phyloP scores from a whole-genome alignment of 2,113 vertebrate species.

The Nanorana parkeri region DNA sequence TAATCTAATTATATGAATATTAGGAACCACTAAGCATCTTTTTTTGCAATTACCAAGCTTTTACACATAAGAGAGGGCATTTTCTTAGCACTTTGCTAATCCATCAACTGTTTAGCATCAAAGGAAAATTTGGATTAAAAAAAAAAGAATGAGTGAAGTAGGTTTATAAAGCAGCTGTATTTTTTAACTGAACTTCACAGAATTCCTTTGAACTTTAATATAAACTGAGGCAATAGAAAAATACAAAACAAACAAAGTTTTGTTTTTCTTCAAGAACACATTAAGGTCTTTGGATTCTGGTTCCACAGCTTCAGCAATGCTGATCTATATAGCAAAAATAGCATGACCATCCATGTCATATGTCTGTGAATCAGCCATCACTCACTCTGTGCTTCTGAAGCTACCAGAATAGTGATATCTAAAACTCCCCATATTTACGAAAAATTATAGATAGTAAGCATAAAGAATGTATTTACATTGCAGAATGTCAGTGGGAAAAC shows the following conservation, averaged over 20 bases:
- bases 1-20: slow-evolving; percentile 95
- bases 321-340: neutral
- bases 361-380: neutral
- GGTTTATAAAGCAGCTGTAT: slow-evolving; percentile 63
- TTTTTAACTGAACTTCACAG: slow-evolving; percentile 57
- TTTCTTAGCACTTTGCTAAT: slow-evolving; percentile 84
- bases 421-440: neutral
- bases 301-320: neutral
- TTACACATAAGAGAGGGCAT: slow-evolving; percentile 82
- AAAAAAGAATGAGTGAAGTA: slow-evolving; percentile 62
- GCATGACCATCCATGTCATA: neutral
- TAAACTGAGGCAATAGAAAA: slow-evolving; percentile 54
- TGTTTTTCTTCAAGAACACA: slow-evolving; percentile 45
- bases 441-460: too few species aligned
- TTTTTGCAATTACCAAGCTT: slow-evolving; percentile 93
- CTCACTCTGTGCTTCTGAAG: neutral
- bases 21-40: slow-evolving; percentile 88
- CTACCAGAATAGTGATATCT: neutral
- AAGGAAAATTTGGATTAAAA: slow-evolving; percentile 64
- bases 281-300: slow-evolving; percentile 52
- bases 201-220: slow-evolving; percentile 66
- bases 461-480: too few species aligned
- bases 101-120: slow-evolving; percentile 88
- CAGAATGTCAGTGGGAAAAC: too few species aligned
- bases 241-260: slow-evolving; percentile 57